Conservation (phyloP, 2,888 invertebrate genomes). For the Alitta virens region DNA sequence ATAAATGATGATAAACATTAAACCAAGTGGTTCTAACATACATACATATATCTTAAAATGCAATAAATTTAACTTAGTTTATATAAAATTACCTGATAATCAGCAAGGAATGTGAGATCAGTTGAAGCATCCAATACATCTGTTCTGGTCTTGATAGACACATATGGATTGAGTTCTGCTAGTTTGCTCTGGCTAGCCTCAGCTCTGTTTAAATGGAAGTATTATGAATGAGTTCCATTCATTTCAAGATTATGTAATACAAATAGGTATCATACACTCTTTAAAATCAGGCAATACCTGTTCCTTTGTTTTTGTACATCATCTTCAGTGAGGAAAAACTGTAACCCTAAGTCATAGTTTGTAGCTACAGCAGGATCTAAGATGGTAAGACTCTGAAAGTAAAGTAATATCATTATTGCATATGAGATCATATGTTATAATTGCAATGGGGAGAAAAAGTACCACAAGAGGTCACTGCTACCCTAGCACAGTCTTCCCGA, state of each 20-base stretch:
- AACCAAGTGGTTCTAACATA: no score
- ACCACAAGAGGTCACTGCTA: no score
- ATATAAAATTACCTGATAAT: constrained; percentile 50
- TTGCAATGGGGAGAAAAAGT: no score
- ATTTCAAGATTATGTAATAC: no score
- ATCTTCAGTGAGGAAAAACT: constrained; percentile 51
- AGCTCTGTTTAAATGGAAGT: constrained; percentile 38
- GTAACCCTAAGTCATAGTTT: constrained; percentile 46
- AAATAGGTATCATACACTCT: no score
- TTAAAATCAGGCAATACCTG: no score
- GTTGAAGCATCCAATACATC: constrained; percentile 33
- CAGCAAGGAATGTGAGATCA: constrained; percentile 40
- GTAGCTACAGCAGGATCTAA: constrained; percentile 43
- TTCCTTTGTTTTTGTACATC: constrained; percentile 43
- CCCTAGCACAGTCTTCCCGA: no score
- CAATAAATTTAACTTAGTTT: no score
- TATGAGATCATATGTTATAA: no score
- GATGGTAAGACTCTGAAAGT: constrained; percentile 47
- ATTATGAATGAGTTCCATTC: no score
- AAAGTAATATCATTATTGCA: not conserved
- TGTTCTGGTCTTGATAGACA: constrained; percentile 39
- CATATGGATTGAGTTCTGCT: constrained; percentile 55
- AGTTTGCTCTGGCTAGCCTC: constrained; percentile 44
- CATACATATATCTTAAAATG: no score
- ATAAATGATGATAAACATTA: no score